phyloP scores from a whole-genome alignment of 2,797 vertebrate genomes.

The Poeciliopsis gracilis region DNA sequence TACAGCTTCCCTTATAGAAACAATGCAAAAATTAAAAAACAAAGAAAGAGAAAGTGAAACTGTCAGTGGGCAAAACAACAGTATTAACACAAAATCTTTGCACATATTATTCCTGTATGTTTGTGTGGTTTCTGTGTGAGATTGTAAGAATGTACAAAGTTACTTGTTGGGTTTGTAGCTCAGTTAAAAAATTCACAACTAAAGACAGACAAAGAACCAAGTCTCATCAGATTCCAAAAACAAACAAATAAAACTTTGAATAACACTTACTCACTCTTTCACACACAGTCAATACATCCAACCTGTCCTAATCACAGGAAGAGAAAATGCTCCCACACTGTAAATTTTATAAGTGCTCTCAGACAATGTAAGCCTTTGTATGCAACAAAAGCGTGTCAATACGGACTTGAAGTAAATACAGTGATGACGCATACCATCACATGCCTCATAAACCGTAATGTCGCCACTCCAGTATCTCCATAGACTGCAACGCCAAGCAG shows the following conservation, averaged over 20 bases:
- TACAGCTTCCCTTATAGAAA: not conserved
- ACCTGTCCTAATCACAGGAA: slow-evolving; percentile 43
- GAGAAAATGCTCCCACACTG: slow-evolving; percentile 27
- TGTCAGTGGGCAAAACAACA: slow-evolving; percentile 2
- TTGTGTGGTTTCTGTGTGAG: not conserved
- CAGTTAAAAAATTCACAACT: slow-evolving; percentile 72
- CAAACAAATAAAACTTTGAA: slow-evolving; percentile 59
- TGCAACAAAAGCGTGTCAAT: slow-evolving; percentile 22
- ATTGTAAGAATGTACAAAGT: slow-evolving; percentile 31
- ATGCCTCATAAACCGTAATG: slow-evolving; percentile 74
- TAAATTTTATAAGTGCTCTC: slow-evolving; percentile 33
- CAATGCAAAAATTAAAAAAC: not conserved
- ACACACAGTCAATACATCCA: slow-evolving; percentile 27
- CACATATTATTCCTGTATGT: not conserved
- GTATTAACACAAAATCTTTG: slow-evolving; percentile 13
- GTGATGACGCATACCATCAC: slow-evolving; percentile 67
- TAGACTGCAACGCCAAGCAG: slow-evolving; percentile 47
- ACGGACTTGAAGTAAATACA: slow-evolving; percentile 58
- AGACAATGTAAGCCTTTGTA: slow-evolving; percentile 26
- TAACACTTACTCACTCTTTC: slow-evolving; percentile 23
- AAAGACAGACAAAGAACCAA: slow-evolving; percentile 67
- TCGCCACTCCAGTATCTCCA: slow-evolving; percentile 57
- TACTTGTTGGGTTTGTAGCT: slow-evolving; percentile 71
- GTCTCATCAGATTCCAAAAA: slow-evolving; percentile 72
- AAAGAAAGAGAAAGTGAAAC: not conserved